Conservation (phyloP, 1,140 invertebrate genomes). For the Nixonia krombeini region DNA sequence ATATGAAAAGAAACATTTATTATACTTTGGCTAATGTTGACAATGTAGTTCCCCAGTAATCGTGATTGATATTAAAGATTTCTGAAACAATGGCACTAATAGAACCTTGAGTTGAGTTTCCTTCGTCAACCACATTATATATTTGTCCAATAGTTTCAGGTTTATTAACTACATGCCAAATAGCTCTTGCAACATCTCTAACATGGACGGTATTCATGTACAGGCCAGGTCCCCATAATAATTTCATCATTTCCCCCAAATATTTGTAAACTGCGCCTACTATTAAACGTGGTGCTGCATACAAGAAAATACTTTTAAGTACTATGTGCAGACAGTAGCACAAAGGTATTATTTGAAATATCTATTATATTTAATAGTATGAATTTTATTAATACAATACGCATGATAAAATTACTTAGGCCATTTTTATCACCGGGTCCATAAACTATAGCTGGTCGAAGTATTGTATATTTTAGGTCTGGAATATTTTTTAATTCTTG, state of each 20-base stretch:
- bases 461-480: constrained; percentile 83
- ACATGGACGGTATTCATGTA: constrained; percentile 92
- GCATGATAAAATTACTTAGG: constrained; percentile 80
- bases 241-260: constrained; percentile 90
- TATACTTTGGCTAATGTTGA: constrained; percentile 84
- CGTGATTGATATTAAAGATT: constrained; percentile 88
- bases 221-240: constrained; percentile 88
- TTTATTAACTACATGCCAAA: constrained; percentile 78
- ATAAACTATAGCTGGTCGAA: constrained; percentile 90
- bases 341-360: no score
- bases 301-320: no score
- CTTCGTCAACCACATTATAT: constrained; percentile 88
- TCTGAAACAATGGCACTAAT: constrained; percentile 85
- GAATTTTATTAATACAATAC: constrained; percentile 14
- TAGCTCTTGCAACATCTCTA: constrained; percentile 83
- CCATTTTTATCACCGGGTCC: constrained; percentile 86
- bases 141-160: constrained; percentile 74
- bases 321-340: no score
- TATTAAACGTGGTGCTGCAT: constrained; percentile 83
- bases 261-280: constrained; percentile 91
- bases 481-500: constrained; percentile 79
- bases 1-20: no score
- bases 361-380: no score
- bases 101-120: constrained; percentile 85
- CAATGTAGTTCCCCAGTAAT: constrained; percentile 85